phyloP scores from a whole-genome alignment of 1,140 invertebrate genomes.

The Lasioglossum baleicum region DNA sequence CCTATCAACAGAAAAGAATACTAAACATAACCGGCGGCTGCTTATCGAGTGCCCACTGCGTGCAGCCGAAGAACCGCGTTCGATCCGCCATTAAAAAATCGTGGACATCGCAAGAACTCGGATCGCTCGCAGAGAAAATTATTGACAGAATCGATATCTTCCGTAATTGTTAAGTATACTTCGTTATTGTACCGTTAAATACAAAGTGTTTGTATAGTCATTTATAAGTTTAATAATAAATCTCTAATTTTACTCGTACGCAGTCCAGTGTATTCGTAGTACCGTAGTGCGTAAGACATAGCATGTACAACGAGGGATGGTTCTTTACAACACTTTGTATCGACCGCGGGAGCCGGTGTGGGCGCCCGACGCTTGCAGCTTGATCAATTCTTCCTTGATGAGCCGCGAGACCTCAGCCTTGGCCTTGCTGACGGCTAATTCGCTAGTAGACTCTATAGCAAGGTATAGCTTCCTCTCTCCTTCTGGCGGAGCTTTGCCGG shows the following conservation, averaged over 20 bases:
- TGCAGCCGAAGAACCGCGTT: no score
- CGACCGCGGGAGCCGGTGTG: slow-evolving; percentile 94
- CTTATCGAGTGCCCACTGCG: no score
- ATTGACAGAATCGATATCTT: slow-evolving; percentile 43
- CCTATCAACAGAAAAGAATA: no score
- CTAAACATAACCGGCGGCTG: no score
- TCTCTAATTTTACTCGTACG: slow-evolving; percentile 54
- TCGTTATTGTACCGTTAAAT: slow-evolving; percentile 61
- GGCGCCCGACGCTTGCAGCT: slow-evolving; percentile 92
- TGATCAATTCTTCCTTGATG: slow-evolving; percentile 98
- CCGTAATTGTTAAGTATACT: slow-evolving; percentile 44
- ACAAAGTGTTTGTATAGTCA: slow-evolving; percentile 62
- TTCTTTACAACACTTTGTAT: slow-evolving; percentile 94
- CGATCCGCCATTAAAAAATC: background rate
- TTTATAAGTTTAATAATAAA: slow-evolving; percentile 62
- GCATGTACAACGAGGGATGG: background rate
- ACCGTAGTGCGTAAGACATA: background rate
- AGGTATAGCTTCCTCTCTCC: slow-evolving; percentile 98
- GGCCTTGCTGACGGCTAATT: slow-evolving; percentile 97
- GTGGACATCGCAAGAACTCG: slow-evolving; percentile 16
- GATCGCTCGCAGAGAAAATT: slow-evolving; percentile 27
- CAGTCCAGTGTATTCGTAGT: slow-evolving; percentile 13
- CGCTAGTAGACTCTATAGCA: slow-evolving; percentile 99
- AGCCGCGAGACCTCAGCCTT: slow-evolving; percentile 98
- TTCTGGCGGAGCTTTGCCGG: slow-evolving; percentile 93